Conservation (phyloP, 2,113 vertebrate species). For the Psittacara wagleri region DNA sequence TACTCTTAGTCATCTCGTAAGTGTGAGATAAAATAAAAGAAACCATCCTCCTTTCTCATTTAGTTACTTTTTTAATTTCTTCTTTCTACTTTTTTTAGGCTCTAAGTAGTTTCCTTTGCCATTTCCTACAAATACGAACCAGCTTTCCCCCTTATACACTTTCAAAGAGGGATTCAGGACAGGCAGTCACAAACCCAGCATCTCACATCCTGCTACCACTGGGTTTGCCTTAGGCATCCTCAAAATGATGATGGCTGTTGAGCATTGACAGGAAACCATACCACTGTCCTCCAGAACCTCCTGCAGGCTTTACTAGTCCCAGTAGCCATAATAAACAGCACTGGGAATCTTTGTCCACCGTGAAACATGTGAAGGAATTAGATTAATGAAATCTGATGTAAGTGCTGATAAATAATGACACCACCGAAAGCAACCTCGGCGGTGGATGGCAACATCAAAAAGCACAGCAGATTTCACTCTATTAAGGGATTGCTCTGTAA, state of each 20-base stretch:
- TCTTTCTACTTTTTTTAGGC: not conserved
- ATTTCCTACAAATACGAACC: not conserved
- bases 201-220: not conserved
- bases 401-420: conserved; percentile 61
- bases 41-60: not conserved
- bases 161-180: not conserved
- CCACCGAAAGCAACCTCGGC: conserved; percentile 18
- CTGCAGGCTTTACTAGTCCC: not conserved
- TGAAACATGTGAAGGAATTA: not conserved
- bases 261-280: conserved; percentile 26
- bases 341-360: conserved; percentile 22
- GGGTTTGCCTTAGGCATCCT: conserved; percentile 37
- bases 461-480: conserved; percentile 23
- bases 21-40: conserved; percentile 24
- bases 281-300: conserved; percentile 11
- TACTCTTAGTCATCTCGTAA: not conserved
- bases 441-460: conserved; percentile 31
- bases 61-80: not conserved
- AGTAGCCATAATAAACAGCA: not conserved
- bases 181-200: not conserved
- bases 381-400: conserved; percentile 62
- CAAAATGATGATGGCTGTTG: not conserved
- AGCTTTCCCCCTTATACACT: not conserved
- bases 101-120: not conserved
- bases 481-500: conserved; percentile 15